Conservation (phyloP, 2,888 invertebrate genomes). For the Macropis europaea region DNA sequence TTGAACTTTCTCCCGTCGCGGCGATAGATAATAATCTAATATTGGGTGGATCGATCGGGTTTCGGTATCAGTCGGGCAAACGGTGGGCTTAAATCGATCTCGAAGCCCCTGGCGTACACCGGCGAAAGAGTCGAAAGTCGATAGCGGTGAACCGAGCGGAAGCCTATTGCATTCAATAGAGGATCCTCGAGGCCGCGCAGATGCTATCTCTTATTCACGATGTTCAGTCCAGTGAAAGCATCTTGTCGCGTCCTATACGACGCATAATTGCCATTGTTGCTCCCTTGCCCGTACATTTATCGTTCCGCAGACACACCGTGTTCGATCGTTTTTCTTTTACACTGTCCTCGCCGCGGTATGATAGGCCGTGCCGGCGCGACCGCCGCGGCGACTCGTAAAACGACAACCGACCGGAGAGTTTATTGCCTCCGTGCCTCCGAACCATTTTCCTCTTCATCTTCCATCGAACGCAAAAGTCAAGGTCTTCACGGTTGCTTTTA, state of each 20-base stretch:
- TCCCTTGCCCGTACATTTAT: slow-evolving; percentile 12
- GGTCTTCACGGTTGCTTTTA: neutral
- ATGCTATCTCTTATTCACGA: slow-evolving; percentile 55
- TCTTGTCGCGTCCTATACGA: slow-evolving; percentile 53
- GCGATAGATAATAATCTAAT: slow-evolving; percentile 12
- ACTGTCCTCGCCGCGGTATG: neutral
- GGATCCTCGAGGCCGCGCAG: slow-evolving; percentile 33
- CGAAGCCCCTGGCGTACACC: slow-evolving; percentile 47
- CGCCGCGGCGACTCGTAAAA: slow-evolving; percentile 26
- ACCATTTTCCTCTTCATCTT: neutral
- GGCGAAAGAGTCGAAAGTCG: slow-evolving; percentile 52
- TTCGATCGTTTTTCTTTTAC: neutral
- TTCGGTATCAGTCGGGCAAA: slow-evolving; percentile 52
- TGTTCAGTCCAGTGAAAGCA: slow-evolving; percentile 52
- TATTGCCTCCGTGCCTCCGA: slow-evolving; percentile 9
- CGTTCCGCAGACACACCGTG: neutral
- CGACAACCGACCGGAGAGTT: slow-evolving; percentile 8
- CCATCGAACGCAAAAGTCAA: neutral
- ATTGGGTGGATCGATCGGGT: slow-evolving; percentile 49
- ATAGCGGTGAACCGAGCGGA: slow-evolving; percentile 46
- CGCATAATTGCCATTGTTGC: slow-evolving; percentile 51
- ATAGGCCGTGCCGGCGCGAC: too few species aligned
- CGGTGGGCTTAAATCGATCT: slow-evolving; percentile 54
- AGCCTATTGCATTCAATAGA: slow-evolving; percentile 55
- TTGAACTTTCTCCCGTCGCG: slow-evolving; percentile 21